Evolutionary conservation across 2,113 vertebrate genomes (phyloP).

Genomic region (Silurus glanis): DNA sequence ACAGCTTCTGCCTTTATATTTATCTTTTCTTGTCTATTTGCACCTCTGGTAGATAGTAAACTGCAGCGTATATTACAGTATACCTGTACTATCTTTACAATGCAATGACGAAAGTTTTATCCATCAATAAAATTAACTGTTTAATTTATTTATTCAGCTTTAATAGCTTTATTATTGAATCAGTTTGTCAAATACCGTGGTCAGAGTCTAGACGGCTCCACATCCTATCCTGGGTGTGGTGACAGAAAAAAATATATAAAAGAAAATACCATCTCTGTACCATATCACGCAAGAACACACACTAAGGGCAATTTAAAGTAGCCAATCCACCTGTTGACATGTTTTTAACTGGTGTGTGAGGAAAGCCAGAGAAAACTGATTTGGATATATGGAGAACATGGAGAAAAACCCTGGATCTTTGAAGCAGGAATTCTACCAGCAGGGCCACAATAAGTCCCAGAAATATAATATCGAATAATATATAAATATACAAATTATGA

Average conservation of each 20-base stretch:
- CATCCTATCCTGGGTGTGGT: neutral
- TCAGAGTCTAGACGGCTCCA: neutral
- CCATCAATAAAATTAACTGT: too few relatives aligned
- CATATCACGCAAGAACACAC: neutral
- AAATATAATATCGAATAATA: neutral
- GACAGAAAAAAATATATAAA: too few relatives aligned
- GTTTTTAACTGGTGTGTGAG: neutral
- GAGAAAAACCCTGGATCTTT: neutral
- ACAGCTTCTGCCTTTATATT: too few relatives aligned
- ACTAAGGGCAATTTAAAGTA: neutral
- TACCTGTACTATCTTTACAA: too few relatives aligned
- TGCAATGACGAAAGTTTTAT: too few relatives aligned
- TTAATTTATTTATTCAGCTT: neutral
- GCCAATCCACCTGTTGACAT: neutral
- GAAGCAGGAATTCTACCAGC: neutral
- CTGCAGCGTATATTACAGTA: too few relatives aligned
- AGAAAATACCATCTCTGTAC: too few relatives aligned
- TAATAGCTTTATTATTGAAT: neutral
- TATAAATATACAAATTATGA: neutral
- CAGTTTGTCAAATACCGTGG: too few relatives aligned
- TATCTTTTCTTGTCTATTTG: too few relatives aligned
- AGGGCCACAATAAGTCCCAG: neutral
- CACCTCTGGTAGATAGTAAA: too few relatives aligned
- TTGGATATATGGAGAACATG: neutral
- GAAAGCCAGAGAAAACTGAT: neutral